Evolutionary conservation across 2,113 vertebrate species (phyloP), one percentile per base, ranked within the genome.

Genomic region (Microtus richardsoni): DNA sequence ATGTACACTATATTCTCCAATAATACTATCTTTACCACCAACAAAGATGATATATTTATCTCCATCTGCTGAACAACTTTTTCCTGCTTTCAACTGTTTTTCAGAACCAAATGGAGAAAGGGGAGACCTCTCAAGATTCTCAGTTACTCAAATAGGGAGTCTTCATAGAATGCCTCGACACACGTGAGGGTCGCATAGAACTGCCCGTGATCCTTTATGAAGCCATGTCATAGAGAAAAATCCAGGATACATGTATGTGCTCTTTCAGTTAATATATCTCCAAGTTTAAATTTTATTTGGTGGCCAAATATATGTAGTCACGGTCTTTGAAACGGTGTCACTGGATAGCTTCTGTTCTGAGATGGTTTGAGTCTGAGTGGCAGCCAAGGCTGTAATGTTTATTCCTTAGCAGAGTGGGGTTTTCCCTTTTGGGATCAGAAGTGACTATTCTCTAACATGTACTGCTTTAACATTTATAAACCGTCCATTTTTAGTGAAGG

Each of bases 401-500:
- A 91, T 93, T 47, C 70, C 90, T 96, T 44, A 93, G 44, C 39
- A 70, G 80, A 90, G 52, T 58, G 7, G 49, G 30, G n/a, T 12
- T 91, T 68, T 78, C 86, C 91, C 47, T 39, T 80, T 58, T 89
- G 87, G 91, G 33, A 88, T 86, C 71, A 71, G 89, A 95, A 92
- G 47, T 91, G 96, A 86, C 93, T 96, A 92, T 96, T 96, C 88
- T 95, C 84, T 83, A 94, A 68, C 88, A 92, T 84, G 93, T 60
- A 79, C 80, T 88, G 85, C 93, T 97, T 92, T 92, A 98, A 95
- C 94, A 97, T 97, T 97, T 97, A 93, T 83, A 97, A 95, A 90
- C 68, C 88, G 94, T 93, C 96, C 93, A 89, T 94, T 97, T 97
- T 97, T 98, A 97, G 97, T 88, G 96, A 97, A 96, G 70, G 82